phyloP scores from a whole-genome alignment of 2,797 vertebrate genomes.

The Helarctos malayanus region DNA sequence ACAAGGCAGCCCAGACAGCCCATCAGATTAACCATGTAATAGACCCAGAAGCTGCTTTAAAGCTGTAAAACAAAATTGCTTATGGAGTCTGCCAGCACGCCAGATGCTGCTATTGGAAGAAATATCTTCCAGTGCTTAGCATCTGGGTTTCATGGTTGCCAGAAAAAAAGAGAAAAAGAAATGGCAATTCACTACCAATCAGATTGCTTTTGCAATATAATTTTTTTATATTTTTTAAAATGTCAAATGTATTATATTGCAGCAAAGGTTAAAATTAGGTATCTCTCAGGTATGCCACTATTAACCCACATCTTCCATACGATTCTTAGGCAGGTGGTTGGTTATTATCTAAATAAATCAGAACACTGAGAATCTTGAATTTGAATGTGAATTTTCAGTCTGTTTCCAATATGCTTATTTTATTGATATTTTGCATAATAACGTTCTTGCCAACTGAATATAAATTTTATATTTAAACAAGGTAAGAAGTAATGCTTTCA shows the following conservation, averaged over 20 bases:
- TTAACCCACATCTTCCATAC: not conserved
- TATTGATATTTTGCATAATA: slow-evolving; percentile 73
- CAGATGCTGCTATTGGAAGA: slow-evolving; percentile 88
- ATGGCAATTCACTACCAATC: slow-evolving; percentile 35
- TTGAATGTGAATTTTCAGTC: slow-evolving; percentile 69
- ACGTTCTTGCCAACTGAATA: slow-evolving; percentile 67
- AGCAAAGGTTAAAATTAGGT: slow-evolving; percentile 57
- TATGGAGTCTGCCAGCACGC: slow-evolving; percentile 86
- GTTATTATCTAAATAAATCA: slow-evolving; percentile 74
- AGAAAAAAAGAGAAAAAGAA: slow-evolving; percentile 65
- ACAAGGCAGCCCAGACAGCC: slow-evolving; percentile 87
- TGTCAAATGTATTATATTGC: slow-evolving; percentile 28
- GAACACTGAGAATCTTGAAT: slow-evolving; percentile 67
- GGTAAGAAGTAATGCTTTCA: slow-evolving; percentile 70
- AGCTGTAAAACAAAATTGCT: slow-evolving; percentile 89
- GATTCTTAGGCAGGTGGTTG: slow-evolving; percentile 32
- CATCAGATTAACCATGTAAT: slow-evolving; percentile 89
- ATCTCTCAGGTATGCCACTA: not conserved
- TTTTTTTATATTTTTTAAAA: slow-evolving; percentile 38
- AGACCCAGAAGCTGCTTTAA: slow-evolving; percentile 88
- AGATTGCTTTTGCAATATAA: slow-evolving; percentile 62
- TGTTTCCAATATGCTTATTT: slow-evolving; percentile 75
- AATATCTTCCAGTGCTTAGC: slow-evolving; percentile 88
- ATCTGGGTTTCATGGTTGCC: slow-evolving; percentile 85
- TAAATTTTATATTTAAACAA: slow-evolving; percentile 80